Evolutionary conservation across 2,888 invertebrate species (phyloP), one percentile per base, ranked within the genome.

Genomic region (Anthophora plumipes): DNA sequence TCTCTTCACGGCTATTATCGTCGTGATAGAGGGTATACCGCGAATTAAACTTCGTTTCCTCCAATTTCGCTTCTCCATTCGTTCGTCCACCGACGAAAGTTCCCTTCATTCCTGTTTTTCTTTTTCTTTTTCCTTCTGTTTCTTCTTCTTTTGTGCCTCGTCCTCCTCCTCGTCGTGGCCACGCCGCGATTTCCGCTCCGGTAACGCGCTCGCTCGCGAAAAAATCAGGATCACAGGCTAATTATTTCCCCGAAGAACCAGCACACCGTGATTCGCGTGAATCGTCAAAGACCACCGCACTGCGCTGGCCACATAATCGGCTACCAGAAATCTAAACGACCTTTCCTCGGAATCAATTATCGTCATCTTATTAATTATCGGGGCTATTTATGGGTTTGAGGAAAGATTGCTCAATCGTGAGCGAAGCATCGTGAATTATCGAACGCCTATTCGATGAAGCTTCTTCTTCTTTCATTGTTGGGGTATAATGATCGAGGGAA

Each of bases 21-120:
- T 71, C 57, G 31, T 74, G 41, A 61, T 59, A 64, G 43, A 54
- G 46, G 31, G 57, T 54, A 73, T 60, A 74, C 82, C 63, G 68
- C 77, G 77, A 77, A 75, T 81, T 81, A 83, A 31, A 81, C 63
- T 74, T 63, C 52, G 54, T 77, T 77, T 68, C 73, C 77, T 64
- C 43, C 48, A 20, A 20, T 64, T 37, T 64, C 4, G 31, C 31
- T 31, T 31, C 31, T 31, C 31, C 31, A n/a, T 37, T 20, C 48
- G 20, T 14, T n/a, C 63, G n/a, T 5, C n/a, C 31, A 7, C n/a
- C 6, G n/a, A 7, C 48, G 48, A 31, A 50, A 63, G 31, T 6
- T 31, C 4, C 31, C 31, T 4, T 31, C n/a, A n/a, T n/a, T n/a
- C n/a, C n/a, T n/a, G n/a, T n/a, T n/a, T n/a, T n/a, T n/a, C n/a